Percentiles rank a stretch among this genome's conserved stretches.
Evolutionary conservation across 2,888 invertebrate species (phyloP).

Genomic region (Troides aeacus): DNA sequence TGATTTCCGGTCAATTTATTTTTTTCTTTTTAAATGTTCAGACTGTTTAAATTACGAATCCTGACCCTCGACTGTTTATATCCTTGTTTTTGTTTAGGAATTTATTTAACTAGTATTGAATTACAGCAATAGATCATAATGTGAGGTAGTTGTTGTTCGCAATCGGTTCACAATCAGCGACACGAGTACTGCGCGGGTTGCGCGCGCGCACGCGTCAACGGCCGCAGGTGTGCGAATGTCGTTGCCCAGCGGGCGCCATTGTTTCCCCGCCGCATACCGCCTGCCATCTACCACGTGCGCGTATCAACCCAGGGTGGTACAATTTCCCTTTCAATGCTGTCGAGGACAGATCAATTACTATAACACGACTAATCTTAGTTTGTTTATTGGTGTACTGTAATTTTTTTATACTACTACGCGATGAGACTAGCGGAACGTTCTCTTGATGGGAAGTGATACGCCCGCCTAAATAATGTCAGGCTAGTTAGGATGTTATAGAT

Average conservation of each 20-base stretch:
- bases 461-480: too few species aligned
- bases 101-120: background rate
- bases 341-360: background rate
- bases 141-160: slow-evolving; percentile 1
- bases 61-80: too few species aligned
- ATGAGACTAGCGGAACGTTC: too few species aligned
- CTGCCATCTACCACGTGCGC: slow-evolving; percentile 29
- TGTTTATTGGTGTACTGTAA: background rate
- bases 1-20: too few species aligned
- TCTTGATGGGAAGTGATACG: too few species aligned
- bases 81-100: background rate
- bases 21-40: too few species aligned
- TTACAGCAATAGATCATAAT: background rate
- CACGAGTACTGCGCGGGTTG: slow-evolving; percentile 28
- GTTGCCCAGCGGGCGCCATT: slow-evolving; percentile 66
- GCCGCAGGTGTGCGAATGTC: slow-evolving; percentile 66
- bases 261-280: slow-evolving; percentile 44
- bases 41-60: background rate
- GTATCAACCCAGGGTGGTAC: slow-evolving; percentile 13
- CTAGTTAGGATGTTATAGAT: too few species aligned
- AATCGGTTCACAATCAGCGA: slow-evolving; percentile 22
- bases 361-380: slow-evolving; percentile 5
- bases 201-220: slow-evolving; percentile 72
- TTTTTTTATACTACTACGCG: background rate
- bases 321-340: slow-evolving; percentile 11